Conservation (phyloP, 2,113 vertebrate genomes). For the Neodontobutis hainanensis region DNA sequence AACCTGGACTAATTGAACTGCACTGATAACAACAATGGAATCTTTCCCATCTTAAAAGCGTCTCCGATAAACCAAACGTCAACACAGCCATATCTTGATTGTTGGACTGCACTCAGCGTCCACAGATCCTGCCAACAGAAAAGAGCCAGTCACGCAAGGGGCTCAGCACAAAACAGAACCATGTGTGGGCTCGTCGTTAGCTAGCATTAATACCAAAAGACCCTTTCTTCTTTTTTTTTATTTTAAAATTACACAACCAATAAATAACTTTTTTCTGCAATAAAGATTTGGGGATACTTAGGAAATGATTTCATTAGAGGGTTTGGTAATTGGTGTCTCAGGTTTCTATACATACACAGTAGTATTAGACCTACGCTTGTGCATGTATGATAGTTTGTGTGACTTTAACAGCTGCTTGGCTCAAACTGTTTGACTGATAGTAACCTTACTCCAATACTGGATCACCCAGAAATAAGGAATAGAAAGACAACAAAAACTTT, state of each 20-base stretch:
- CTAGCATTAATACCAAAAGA: conserved; percentile 69
- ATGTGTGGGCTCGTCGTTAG: conserved; percentile 69
- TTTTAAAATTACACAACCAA: conserved; percentile 57
- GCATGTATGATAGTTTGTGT: neutral
- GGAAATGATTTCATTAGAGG: conserved; percentile 56
- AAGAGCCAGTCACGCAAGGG: conserved; percentile 65
- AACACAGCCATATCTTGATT: conserved; percentile 62
- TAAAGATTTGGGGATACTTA: conserved; percentile 62
- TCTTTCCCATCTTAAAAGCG: conserved; percentile 65
- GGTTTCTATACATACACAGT: conserved; percentile 42
- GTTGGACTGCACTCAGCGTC: conserved; percentile 54
- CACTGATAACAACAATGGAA: conserved; percentile 59
- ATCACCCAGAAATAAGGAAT: neutral
- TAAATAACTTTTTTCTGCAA: conserved; percentile 59
- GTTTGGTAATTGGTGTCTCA: conserved; percentile 60
- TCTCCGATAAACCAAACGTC: conserved; percentile 66
- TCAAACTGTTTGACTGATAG: conserved; percentile 34
- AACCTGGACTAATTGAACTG: conserved; percentile 40
- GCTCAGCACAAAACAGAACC: conserved; percentile 76
- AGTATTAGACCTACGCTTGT: conserved; percentile 3
- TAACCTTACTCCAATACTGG: conserved; percentile 33
- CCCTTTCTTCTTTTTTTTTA: conserved; percentile 45
- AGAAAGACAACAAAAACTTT: neutral
- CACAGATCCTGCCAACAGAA: conserved; percentile 61
- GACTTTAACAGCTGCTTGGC: neutral